A percentile compares a stretch with the other conserved stretches of the same genome.
These are phyloP conservation scores for Harpegnathos saltator DNA, from an alignment of 1,140 invertebrate genomes.

Conservation along the genomic window DNA sequence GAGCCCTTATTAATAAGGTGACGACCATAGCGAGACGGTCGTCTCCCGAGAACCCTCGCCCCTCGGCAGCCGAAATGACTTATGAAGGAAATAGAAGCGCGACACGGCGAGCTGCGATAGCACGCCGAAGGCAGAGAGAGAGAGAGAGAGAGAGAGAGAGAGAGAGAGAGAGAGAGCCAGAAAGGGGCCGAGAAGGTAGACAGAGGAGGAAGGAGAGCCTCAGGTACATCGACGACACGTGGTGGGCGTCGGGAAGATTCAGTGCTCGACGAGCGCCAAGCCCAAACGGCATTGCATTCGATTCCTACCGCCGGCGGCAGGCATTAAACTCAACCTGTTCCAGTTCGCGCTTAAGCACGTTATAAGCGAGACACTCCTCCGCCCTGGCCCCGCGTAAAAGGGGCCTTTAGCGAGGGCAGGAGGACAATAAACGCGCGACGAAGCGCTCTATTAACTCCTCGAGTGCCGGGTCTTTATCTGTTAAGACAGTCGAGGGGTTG, in stretches of 20 bases:
- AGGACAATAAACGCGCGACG: conserved; percentile 25
- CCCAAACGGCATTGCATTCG: conserved; percentile 77
- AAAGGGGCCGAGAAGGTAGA: conserved; percentile 5
- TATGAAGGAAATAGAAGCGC: conserved; percentile 56
- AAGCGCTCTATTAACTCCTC: conserved; percentile 11
- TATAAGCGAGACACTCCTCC: conserved; percentile 64
- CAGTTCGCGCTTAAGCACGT: conserved; percentile 62
- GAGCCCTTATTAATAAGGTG: conserved; percentile 9
- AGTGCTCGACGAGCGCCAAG: conserved; percentile 72
- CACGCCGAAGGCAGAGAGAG: not conserved
- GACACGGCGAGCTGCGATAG: not conserved
- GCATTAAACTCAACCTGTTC: conserved; percentile 76
- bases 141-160: not conserved
- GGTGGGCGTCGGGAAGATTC: conserved; percentile 78
- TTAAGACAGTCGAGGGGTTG: not conserved
- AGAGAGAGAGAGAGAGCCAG: conserved; percentile 25
- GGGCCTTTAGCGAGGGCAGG: conserved; percentile 13
- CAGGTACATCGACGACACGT: conserved; percentile 70
- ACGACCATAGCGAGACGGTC: not conserved
- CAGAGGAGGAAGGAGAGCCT: conserved; percentile 28
- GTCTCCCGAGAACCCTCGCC: conserved; percentile 40
- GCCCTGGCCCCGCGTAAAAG: not conserved
- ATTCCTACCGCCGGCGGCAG: conserved; percentile 68
- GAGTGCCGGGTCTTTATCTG: not conserved
- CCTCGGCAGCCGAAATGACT: conserved; percentile 58